Evolutionary conservation across 2,797 vertebrate genomes (phyloP).

Genomic region (Danionella dracula): DNA sequence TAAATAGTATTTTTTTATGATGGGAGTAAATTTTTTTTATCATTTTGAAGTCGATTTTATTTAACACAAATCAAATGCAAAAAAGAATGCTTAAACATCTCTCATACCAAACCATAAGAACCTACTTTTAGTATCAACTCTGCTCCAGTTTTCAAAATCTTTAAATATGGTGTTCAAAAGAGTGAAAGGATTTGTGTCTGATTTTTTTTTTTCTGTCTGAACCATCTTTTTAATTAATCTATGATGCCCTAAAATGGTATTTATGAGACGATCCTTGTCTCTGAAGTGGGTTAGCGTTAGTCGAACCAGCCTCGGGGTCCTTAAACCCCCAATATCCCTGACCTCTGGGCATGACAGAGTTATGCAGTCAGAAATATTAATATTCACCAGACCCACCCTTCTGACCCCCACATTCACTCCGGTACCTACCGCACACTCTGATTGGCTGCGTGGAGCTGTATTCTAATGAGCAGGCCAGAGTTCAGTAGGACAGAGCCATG

Average conservation of each 20-base stretch:
- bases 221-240: no score
- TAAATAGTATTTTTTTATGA: no score
- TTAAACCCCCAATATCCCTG: slow-evolving; percentile 25
- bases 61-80: no score
- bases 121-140: no score
- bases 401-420: slow-evolving; percentile 37
- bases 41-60: no score
- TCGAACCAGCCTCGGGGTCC: slow-evolving; percentile 28
- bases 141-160: no score
- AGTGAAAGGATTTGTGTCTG: no score
- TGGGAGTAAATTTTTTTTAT: no score
- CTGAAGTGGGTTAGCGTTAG: slow-evolving; percentile 38
- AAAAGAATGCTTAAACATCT: no score
- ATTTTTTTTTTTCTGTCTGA: no score
- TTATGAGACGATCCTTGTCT: background rate
- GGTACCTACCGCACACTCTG: slow-evolving; percentile 6
- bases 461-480: slow-evolving; percentile 58
- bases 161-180: no score
- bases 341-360: slow-evolving; percentile 52
- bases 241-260: background rate
- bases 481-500: slow-evolving; percentile 47
- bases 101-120: no score
- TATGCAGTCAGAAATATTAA: slow-evolving; percentile 62
- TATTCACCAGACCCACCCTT: slow-evolving; percentile 60
- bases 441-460: slow-evolving; percentile 51